Percentiles rank a stretch among this genome's conserved stretches.
These are phyloP conservation scores for Plodia interpunctella DNA, from an alignment of 1,140 invertebrate genomes.

Conservation along the genomic window DNA sequence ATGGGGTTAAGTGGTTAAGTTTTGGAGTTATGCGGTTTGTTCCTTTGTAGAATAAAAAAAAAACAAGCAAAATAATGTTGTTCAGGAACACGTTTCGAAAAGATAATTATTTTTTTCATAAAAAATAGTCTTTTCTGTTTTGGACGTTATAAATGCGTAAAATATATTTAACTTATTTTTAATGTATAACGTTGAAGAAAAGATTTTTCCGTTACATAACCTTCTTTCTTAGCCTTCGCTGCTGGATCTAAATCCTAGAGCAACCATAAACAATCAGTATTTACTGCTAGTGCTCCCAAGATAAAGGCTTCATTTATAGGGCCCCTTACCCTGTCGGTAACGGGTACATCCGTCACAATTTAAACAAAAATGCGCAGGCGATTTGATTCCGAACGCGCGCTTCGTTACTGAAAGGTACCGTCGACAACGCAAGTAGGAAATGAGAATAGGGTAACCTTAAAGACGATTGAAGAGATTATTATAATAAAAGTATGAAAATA, in stretches of 20 bases:
- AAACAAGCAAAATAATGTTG: too few relatives aligned
- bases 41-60: background rate
- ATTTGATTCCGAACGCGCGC: constrained; percentile 47
- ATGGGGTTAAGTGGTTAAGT: constrained; percentile 10
- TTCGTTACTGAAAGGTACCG: constrained; percentile 51
- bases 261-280: background rate
- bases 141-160: too few relatives aligned
- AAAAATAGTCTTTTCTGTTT: too few relatives aligned
- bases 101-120: too few relatives aligned
- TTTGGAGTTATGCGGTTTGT: background rate
- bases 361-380: constrained; percentile 62
- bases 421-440: constrained; percentile 20
- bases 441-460: too few relatives aligned
- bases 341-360: constrained; percentile 67
- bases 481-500: too few relatives aligned
- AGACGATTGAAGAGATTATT: too few relatives aligned
- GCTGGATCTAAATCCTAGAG: background rate
- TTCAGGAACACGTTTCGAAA: too few relatives aligned
- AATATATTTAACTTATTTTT: too few relatives aligned
- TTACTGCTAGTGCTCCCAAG: background rate
- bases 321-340: constrained; percentile 27
- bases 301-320: constrained; percentile 19
- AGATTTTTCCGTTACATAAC: too few relatives aligned
- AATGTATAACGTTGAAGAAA: too few relatives aligned
- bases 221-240: background rate